A percentile compares a stretch with the other conserved stretches of the same genome.
Conservation (phyloP, 2,888 invertebrate species). For the Philereme transversata region DNA sequence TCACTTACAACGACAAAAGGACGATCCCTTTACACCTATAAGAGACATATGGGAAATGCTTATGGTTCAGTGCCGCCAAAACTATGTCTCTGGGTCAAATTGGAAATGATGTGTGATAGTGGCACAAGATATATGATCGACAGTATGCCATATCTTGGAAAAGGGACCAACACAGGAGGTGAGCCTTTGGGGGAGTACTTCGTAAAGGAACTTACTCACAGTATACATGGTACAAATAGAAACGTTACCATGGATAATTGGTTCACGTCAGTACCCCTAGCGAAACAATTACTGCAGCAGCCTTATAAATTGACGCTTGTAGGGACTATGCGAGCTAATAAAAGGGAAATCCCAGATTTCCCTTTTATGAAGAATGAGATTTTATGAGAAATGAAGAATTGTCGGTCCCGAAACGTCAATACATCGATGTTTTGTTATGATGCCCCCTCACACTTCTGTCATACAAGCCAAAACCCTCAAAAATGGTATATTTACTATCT, state of each 20-base stretch:
- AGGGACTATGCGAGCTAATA: conserved; percentile 41
- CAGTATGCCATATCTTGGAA: conserved; percentile 46
- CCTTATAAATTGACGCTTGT: conserved; percentile 49
- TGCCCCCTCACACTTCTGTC: conserved; percentile 45
- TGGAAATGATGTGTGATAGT: too few species aligned
- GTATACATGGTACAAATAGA: conserved; percentile 27
- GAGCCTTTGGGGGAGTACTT: conserved; percentile 40
- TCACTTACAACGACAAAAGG: conserved; percentile 23
- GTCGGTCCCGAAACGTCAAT: conserved; percentile 35
- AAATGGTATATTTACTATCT: conserved; percentile 34
- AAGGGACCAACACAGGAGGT: conserved; percentile 43
- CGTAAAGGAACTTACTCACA: conserved; percentile 23
- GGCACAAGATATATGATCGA: too few species aligned
- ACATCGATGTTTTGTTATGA: conserved; percentile 47
- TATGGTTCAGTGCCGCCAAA: conserved; percentile 32
- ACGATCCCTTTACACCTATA: conserved; percentile 36
- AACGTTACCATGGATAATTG: conserved; percentile 31
- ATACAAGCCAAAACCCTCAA: conserved; percentile 42
- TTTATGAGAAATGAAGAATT: conserved; percentile 41
- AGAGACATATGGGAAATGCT: conserved; percentile 37
- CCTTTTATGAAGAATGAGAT: too few species aligned
- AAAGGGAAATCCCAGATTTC: conserved; percentile 47
- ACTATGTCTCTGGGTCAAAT: conserved; percentile 44
- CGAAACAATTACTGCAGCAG: conserved; percentile 28
- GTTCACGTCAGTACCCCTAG: conserved; percentile 31